Base-by-base conservation (phyloP, 2,113 vertebrate species). In the Butorides virescens region DNA sequence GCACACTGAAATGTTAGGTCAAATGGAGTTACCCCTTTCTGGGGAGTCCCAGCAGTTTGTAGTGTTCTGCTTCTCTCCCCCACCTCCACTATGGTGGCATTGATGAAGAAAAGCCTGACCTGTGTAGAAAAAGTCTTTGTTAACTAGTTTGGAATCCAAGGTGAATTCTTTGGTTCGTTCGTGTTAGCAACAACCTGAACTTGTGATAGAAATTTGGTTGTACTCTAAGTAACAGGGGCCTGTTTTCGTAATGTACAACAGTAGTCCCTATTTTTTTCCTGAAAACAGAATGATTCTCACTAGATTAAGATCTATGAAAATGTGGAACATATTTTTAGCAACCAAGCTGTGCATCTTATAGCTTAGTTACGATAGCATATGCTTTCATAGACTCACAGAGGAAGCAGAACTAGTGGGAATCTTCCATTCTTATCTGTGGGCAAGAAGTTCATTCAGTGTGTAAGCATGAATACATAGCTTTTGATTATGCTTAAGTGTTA, bases 81-180 rank as follows among this genome's bases (percentile, higher is more conserved):
- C 12, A 11, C 20, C 44, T 61, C 44, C 17, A 3, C 52, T 36
- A 1, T 7, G 20, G 6, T 26, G 16, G 18, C 19, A 1, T 3
- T 58, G 37, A 32, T 50, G 37, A 71, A 55, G 11, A 22, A 71
- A 27, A 42, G 9, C 22, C 39, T 59, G 32, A 36, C 15, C 15
- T 16, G 15, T 11, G 11, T 30, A 63, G 34, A 42, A 65, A 17
- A 72, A 46, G 10, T 29, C 39, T 58, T 37, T 18, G 7, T 55
- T 34, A 44, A 36, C 10, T 59, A 15, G 3, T 67, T 63, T 46
- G 58, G 49, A 81, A 68, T 75, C 37, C 30, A 58, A 44, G 12
- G 12, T 58, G 22, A 71, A 34, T 62, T n/a, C 7, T 67, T 80
- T 53, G 27, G 47, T 72, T 2, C 1, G 1, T 37, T 75, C 0